These are phyloP conservation scores for Anableps anableps DNA, from an alignment of 2,797 vertebrate species.

Conservation along the genomic window DNA sequence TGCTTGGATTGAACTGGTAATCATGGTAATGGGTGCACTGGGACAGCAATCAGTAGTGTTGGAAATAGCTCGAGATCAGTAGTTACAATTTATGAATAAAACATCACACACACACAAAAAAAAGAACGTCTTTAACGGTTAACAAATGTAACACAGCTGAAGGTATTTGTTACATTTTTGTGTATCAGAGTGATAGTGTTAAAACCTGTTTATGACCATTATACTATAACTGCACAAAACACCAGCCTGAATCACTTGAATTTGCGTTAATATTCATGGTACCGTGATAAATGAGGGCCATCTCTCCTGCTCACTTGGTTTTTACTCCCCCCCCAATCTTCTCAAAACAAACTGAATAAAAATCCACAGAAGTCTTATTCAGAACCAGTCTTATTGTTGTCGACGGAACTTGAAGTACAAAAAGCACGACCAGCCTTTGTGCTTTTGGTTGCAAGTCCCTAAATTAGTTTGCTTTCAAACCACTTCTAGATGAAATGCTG, in stretches of 20 bases:
- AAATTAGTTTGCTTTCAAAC: constrained; percentile 53
- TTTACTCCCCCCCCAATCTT: constrained; percentile 7
- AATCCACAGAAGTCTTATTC: constrained; percentile 50
- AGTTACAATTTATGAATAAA: constrained; percentile 62
- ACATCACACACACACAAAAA: constrained; percentile 7
- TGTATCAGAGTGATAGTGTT: constrained; percentile 43
- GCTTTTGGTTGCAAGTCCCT: constrained; percentile 67
- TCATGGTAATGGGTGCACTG: constrained; percentile 3
- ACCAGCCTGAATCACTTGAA: constrained; percentile 36
- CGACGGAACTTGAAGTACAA: constrained; percentile 68
- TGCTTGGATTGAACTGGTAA: constrained; percentile 26
- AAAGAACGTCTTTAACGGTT: constrained; percentile 21
- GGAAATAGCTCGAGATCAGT: constrained; percentile 67
- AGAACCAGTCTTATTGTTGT: constrained; percentile 49
- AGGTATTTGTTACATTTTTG: constrained; percentile 3
- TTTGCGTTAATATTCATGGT: constrained; percentile 42
- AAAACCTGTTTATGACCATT: constrained; percentile 18
- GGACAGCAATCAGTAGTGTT: constrained; percentile 74
- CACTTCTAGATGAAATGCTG: constrained; percentile 45
- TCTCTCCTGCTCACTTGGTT: constrained; percentile 41
- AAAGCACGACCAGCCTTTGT: constrained; percentile 68
- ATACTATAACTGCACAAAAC: constrained; percentile 4
- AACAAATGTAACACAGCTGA: constrained; percentile 28
- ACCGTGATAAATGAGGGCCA: constrained; percentile 75
- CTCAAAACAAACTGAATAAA: constrained; percentile 28